Evolutionary conservation across 1,140 invertebrate genomes (phyloP).

Genomic region (Nasonia vitripennis): DNA sequence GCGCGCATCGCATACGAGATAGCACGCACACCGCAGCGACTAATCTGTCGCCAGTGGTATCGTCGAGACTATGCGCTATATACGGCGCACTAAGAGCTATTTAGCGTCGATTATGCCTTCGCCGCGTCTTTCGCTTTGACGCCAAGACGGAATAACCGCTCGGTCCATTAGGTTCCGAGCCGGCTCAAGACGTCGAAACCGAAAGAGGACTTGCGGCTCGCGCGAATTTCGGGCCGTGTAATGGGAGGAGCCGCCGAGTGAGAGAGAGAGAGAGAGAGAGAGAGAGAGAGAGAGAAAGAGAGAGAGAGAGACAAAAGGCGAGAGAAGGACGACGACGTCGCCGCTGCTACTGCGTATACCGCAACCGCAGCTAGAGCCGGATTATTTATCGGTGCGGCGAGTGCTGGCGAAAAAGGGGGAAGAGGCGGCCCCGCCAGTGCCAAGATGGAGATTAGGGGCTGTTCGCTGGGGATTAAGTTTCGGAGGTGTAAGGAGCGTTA

Average conservation of each 20-base stretch:
- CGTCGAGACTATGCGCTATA: background rate
- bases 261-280: background rate
- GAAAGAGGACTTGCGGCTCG: slow-evolving; percentile 1
- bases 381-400: slow-evolving; percentile 22
- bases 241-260: slow-evolving; percentile 9
- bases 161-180: slow-evolving; percentile 41
- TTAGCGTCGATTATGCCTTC: slow-evolving; percentile 45
- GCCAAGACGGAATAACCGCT: slow-evolving; percentile 34
- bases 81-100: slow-evolving; percentile 28
- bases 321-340: background rate
- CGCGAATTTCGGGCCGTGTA: slow-evolving; percentile 23
- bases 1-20: background rate
- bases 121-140: slow-evolving; percentile 26
- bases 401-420: background rate
- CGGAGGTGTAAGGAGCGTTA: background rate
- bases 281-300: background rate
- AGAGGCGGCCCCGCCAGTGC: background rate
- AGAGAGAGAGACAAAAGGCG: background rate
- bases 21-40: background rate
- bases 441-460: slow-evolving; percentile 22
- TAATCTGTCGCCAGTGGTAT: slow-evolving; percentile 26
- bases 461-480: background rate
- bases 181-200: background rate
- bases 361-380: background rate
- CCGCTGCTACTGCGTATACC: background rate